Base-by-base conservation (phyloP, 2,113 vertebrate genomes). In the Formicarius rufipectus region DNA sequence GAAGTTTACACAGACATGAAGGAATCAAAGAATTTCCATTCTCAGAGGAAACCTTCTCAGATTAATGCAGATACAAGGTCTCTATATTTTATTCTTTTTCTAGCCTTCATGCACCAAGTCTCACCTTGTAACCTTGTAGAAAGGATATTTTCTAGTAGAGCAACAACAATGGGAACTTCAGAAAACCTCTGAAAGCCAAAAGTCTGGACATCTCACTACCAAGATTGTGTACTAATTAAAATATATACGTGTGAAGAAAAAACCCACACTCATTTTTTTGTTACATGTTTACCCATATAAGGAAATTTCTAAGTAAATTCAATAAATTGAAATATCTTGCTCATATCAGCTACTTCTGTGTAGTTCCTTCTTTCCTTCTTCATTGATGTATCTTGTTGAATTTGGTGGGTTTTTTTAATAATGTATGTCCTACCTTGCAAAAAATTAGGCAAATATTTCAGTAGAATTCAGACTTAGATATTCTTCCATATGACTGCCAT, bases 231-330 rank as follows among this genome's bases (percentile, higher is more conserved):
- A 55, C 37, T 20, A 73, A 21, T 68, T 56, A 24, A 63, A 49
- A 84, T 68, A 39, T 10, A 30, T 24, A 6, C 23, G 22, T 16
- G 3, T 44, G 33, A 42, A 63, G 24, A 14, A 62, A 37, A 47
- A 2, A 42, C 0, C 1, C 4, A 19, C 15, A 30, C 5, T 49
- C 2, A 42, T 42, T 42, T 14, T 42, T 42, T 42, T 42, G 2
- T 50, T 69, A 31, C 4, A 3, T 22, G 8, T 45, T 58, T 86
- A 17, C 14, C 17, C 0, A 1, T 37, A 27, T 16, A 68, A 63
- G 3, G 8, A 27, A 50, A 68, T 75, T 78, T 89, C 24, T 33
- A 23, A 68, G 8, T 56, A 23, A 56, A 12, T 81, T 76, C 4
- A 50, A 25, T 47, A 30, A 87, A 58, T 14, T 67, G 42, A 80